Base-by-base conservation (phyloP, 53 echinoderm and acorn worm genomes). In the Echinometra lucunter region DNA sequence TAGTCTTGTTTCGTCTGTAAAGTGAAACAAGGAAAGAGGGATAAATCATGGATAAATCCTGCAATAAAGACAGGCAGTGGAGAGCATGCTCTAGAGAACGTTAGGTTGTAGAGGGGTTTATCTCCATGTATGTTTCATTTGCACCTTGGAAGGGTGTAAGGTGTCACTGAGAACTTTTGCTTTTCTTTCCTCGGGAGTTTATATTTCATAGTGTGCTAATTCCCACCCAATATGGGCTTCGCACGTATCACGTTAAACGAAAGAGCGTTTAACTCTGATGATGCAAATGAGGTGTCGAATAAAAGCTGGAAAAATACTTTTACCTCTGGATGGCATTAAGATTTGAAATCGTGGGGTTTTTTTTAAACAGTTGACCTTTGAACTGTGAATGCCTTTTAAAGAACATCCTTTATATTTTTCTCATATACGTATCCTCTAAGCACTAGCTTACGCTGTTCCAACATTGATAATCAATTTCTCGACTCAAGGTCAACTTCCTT, bases 11-110 rank as follows among this genome's bases (percentile, higher is more conserved):
- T 78, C 78, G 78, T 78, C 38, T 78, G 78, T 78, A 78, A 78
- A 78, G 78, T 78, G 78, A 78, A 78, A 78, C 78, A 78, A 78
- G 78, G 78, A 78, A 78, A 78, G 40, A 78, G 35, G 78, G 72
- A 35, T 72, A 34, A 53, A n/a, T n/a, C n/a, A n/a, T n/a, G n/a
- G n/a, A 56, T 56, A 56, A 75, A 40, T 21, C 78, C 34, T 5
- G 1, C 34, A 34, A 72, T 12, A 72, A 4, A 30, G 9, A 30
- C 69, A 72, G 32, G 72, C 30, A 72, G 32, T 72, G 34, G 16
- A 8, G 32, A 72, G 30, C 12, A 72, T 72, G 72, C 32, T 15
- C 72, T 72, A 28, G 72, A 30, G 35, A 72, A 1, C 72, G 15
- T 8, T 35, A 34, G 0, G 2, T 2, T 15, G 12, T 72, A 16